Evolutionary conservation across 1,140 invertebrate genomes (phyloP).

Genomic region (Brachionus sp.): DNA sequence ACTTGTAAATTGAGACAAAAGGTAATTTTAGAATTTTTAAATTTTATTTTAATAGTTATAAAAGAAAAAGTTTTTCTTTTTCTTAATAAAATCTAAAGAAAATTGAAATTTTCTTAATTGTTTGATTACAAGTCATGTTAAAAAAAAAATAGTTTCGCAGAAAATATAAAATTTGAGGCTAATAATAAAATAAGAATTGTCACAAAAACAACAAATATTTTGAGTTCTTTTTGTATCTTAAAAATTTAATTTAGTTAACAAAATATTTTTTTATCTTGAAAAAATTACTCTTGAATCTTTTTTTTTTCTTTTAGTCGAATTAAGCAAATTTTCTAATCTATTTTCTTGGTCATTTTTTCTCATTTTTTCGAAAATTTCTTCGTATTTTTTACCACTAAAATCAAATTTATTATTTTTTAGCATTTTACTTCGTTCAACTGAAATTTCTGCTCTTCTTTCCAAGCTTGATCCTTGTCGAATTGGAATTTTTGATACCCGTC

Average conservation of each 20-base stretch:
- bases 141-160: neutral
- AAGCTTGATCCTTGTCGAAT: slow-evolving; percentile 5
- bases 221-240: neutral
- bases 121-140: neutral
- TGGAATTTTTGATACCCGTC: neutral
- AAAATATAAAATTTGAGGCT: neutral
- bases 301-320: neutral
- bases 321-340: slow-evolving; percentile 1
- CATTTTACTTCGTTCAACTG: neutral
- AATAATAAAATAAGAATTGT: neutral
- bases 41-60: neutral
- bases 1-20: neutral
- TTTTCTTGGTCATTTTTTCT: neutral
- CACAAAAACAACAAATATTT: neutral
- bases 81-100: neutral
- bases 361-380: neutral
- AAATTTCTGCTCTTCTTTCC: neutral
- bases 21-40: no score
- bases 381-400: neutral
- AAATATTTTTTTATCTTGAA: neutral
- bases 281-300: neutral
- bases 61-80: neutral
- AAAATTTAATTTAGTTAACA: neutral
- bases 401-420: neutral
- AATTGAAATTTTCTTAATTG: neutral